Percentiles rank a stretch among this genome's conserved stretches.
Evolutionary conservation across 2,113 vertebrate species (phyloP).

Genomic region (Tragelaphus imberbis): DNA sequence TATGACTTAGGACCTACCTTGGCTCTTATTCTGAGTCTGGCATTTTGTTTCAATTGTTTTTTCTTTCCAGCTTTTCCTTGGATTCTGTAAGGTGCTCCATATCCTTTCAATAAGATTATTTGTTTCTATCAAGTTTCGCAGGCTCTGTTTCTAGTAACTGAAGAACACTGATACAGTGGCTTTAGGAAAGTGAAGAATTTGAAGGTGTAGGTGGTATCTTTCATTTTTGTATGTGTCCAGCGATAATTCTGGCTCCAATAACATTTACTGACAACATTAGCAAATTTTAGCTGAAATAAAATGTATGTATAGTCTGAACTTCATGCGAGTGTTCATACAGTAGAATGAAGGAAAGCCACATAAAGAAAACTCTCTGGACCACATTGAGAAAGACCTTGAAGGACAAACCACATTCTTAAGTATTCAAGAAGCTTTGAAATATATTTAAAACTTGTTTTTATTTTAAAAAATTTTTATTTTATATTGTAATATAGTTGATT

Average conservation of each 20-base stretch:
- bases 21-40: not conserved
- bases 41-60: not conserved
- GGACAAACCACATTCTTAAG: not conserved
- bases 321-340: not conserved
- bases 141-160: not conserved
- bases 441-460: not conserved
- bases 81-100: not conserved
- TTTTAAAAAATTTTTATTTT: not conserved
- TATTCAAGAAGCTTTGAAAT: not conserved
- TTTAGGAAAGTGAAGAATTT: not conserved
- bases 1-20: not conserved
- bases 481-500: not conserved
- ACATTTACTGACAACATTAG: not conserved
- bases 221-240: not conserved
- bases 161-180: not conserved
- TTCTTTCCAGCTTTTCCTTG: not conserved
- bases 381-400: not conserved
- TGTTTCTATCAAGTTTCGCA: not conserved
- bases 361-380: not conserved
- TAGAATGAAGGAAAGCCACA: not conserved
- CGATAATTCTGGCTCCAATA: not conserved
- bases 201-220: not conserved
- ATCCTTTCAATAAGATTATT: not conserved
- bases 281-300: not conserved
- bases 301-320: not conserved